Evolutionary conservation across 2,797 vertebrate species (phyloP).

Genomic region (Acrossocheilus wenchowensis): DNA sequence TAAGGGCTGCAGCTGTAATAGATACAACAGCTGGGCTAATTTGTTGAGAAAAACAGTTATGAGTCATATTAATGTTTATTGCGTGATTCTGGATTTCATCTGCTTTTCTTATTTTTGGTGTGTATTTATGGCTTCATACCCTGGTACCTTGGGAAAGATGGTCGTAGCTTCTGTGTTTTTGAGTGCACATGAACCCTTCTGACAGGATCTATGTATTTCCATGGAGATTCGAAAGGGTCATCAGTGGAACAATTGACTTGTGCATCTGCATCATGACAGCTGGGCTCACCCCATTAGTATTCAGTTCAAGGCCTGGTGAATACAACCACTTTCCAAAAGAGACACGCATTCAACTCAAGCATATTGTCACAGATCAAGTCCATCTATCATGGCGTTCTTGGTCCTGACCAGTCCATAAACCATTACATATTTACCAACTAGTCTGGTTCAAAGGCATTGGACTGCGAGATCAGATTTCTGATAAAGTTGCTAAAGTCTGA

Average conservation of each 20-base stretch:
- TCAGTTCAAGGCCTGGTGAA: slow-evolving; percentile 51
- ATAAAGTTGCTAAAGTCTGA: slow-evolving; percentile 43
- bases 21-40: slow-evolving; percentile 14
- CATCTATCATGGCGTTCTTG: slow-evolving; percentile 65
- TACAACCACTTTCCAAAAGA: slow-evolving; percentile 42
- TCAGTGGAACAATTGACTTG: slow-evolving; percentile 59
- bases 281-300: slow-evolving; percentile 61
- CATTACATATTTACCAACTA: slow-evolving; percentile 67
- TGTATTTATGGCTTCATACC: background rate
- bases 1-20: slow-evolving; percentile 11
- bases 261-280: slow-evolving; percentile 58
- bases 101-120: background rate
- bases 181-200: slow-evolving; percentile 27
- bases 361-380: slow-evolving; percentile 69
- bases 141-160: slow-evolving; percentile 23
- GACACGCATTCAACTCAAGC: slow-evolving; percentile 63
- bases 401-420: slow-evolving; percentile 62
- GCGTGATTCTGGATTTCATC: background rate
- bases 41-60: background rate
- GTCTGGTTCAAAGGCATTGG: slow-evolving; percentile 62
- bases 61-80: slow-evolving; percentile 19
- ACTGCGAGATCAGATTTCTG: slow-evolving; percentile 50
- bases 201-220: slow-evolving; percentile 13
- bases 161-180: background rate
- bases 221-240: slow-evolving; percentile 46